Evolutionary conservation across 2,888 invertebrate species (phyloP).

Genomic region (Sinelater perroti): DNA sequence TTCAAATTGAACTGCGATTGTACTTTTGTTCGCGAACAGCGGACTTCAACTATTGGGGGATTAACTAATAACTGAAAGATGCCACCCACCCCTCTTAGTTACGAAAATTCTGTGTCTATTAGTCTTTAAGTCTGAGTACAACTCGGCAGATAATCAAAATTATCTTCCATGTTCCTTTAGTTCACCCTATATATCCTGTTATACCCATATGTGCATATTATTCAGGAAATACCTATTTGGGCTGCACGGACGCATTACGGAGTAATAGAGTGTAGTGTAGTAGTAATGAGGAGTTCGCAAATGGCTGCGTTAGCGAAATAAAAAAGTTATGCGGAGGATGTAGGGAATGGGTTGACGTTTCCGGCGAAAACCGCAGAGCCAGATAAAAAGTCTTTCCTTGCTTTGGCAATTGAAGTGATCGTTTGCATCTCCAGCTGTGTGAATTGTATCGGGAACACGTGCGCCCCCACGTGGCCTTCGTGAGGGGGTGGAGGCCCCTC

Average conservation of each 20-base stretch:
- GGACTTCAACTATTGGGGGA: too few relatives aligned
- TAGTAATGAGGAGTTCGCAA: not conserved
- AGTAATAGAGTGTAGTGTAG: not conserved
- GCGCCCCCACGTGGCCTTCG: conserved; percentile 58
- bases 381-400: conserved; percentile 19
- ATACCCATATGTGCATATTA: too few relatives aligned
- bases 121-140: too few relatives aligned
- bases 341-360: conserved; percentile 17
- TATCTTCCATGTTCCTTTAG: too few relatives aligned
- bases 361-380: conserved; percentile 27
- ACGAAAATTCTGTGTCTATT: too few relatives aligned
- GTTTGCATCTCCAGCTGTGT: conserved; percentile 32
- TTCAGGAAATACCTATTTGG: too few relatives aligned
- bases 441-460: conserved; percentile 49
- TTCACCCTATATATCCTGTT: too few relatives aligned
- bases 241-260: not conserved
- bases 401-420: conserved; percentile 26
- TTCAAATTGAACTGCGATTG: too few relatives aligned
- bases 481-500: conserved; percentile 52
- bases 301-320: not conserved
- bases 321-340: conserved; percentile 25
- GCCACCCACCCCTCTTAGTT: too few relatives aligned
- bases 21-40: too few relatives aligned
- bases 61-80: too few relatives aligned
- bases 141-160: too few relatives aligned